phyloP scores from a whole-genome alignment of 2,797 vertebrate species.

The Enteromius radiatus region DNA sequence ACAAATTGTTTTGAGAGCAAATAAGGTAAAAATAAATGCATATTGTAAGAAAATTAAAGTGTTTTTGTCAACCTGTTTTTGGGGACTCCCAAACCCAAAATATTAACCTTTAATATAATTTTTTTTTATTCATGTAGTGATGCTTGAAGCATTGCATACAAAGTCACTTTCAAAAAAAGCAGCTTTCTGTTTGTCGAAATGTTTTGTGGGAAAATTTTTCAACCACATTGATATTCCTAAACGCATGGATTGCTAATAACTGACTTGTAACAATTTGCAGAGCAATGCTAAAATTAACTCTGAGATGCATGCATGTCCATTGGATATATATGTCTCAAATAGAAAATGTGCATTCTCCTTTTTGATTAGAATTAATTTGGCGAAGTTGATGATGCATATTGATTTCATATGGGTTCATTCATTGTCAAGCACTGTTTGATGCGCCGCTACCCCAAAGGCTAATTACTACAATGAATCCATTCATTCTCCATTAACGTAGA shows the following conservation, averaged over 20 bases:
- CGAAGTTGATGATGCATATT: conserved; percentile 46
- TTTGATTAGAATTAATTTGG: conserved; percentile 36
- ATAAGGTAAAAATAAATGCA: no score
- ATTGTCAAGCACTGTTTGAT: conserved; percentile 51
- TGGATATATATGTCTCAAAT: conserved; percentile 24
- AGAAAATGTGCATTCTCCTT: conserved; percentile 25
- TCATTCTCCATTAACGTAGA: conserved; percentile 59
- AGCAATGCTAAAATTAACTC: not conserved
- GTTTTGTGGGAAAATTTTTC: not conserved
- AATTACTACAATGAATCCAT: conserved; percentile 60
- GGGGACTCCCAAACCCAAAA: no score
- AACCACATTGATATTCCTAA: no score
- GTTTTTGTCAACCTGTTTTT: no score
- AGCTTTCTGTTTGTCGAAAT: not conserved
- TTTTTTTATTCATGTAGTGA: no score
- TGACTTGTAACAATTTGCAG: not conserved
- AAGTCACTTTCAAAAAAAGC: no score
- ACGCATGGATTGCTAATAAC: not conserved
- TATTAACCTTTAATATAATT: no score
- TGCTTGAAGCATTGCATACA: no score
- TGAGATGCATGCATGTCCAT: not conserved
- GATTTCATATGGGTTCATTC: conserved; percentile 56
- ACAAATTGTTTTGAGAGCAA: no score
- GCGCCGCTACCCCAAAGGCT: conserved; percentile 53
- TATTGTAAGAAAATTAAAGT: no score